Conservation (phyloP, 2,888 invertebrate species). For the Sympetrum striolatum region DNA sequence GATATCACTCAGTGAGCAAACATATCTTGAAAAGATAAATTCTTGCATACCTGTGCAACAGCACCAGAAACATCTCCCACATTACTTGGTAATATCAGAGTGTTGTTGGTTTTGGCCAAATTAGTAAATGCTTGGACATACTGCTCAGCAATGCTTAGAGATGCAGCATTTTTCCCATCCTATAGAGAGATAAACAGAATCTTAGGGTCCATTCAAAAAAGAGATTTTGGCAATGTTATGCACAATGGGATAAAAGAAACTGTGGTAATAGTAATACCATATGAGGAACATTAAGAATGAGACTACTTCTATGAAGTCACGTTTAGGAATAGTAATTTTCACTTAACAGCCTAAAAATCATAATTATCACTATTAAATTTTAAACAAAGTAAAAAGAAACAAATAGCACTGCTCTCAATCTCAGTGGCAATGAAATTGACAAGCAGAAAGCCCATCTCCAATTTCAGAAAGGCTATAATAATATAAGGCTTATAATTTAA, state of each 20-base stretch:
- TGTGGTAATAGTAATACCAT: neutral
- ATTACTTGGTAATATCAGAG: conserved; percentile 91
- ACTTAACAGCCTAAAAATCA: too few relatives aligned
- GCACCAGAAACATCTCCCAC: conserved; percentile 80
- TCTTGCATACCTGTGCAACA: conserved; percentile 74
- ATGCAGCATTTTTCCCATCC: conserved; percentile 89
- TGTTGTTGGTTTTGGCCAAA: conserved; percentile 92
- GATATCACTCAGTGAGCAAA: too few relatives aligned
- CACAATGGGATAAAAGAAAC: neutral
- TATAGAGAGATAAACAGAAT: conserved; percentile 55
- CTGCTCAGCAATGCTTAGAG: conserved; percentile 91
- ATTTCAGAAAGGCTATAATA: too few relatives aligned
- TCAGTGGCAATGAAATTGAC: too few relatives aligned
- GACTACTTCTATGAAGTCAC: too few relatives aligned
- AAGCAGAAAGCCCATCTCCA: too few relatives aligned
- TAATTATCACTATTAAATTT: too few relatives aligned
- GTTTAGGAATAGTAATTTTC: too few relatives aligned
- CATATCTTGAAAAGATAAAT: neutral
- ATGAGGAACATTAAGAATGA: too few relatives aligned
- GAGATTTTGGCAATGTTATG: neutral
- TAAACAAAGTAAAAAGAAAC: too few relatives aligned
- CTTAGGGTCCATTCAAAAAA: neutral
- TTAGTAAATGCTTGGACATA: conserved; percentile 94
- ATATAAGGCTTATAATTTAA: too few relatives aligned
- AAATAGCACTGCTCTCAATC: too few relatives aligned